Base-by-base conservation (phyloP, 2,888 invertebrate species). In the Dryomyza anilis region DNA sequence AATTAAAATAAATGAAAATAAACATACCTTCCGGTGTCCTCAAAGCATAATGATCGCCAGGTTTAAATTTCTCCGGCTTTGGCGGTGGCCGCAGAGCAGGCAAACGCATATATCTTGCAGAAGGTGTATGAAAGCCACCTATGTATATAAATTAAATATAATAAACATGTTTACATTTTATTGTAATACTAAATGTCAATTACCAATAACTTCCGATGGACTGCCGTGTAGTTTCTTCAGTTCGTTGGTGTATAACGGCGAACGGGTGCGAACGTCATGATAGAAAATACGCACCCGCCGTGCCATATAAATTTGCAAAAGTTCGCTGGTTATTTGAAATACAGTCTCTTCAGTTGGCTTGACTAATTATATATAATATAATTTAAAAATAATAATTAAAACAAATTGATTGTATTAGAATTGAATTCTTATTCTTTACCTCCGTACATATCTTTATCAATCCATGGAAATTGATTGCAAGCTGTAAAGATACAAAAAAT, bases 41-140 rank as follows among this genome's bases (percentile, higher is more conserved):
- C 14, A 83, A 60, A 0, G 76, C 76, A 68, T 78, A 79, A 65
- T 81, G 82, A 74, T 83, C 81, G 2, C 80, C 82, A 0, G 78
- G 71, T 8, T 72, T 73, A 64, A 82, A 82, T 46, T 48, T 66
- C 2, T 64, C 45, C 10, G 66, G 65, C 30, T 73, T 77, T 1
- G 65, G 66, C 33, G 71, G 65, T 25, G 61, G 60, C 3, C 70
- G 64, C 5, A 77, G 55, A 0, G 77, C 70, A 4, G 72, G 69
- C 3, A 81, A 67, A 3, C 81, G 72, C 50, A 80, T 52, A 55
- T 73, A 70, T 10, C 72, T 69, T 1, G 82, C 79, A 0, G 70
- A 66, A 0, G 75, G 79, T 1, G 76, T 77, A 16, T 70, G 68
- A 27, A 74, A 78, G 19, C 77, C 75, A 6, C 76, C 76, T 77